Evolutionary conservation across 2,888 invertebrate species (phyloP), one percentile per base, ranked within the genome.

Genomic region (Noctua janthina): DNA sequence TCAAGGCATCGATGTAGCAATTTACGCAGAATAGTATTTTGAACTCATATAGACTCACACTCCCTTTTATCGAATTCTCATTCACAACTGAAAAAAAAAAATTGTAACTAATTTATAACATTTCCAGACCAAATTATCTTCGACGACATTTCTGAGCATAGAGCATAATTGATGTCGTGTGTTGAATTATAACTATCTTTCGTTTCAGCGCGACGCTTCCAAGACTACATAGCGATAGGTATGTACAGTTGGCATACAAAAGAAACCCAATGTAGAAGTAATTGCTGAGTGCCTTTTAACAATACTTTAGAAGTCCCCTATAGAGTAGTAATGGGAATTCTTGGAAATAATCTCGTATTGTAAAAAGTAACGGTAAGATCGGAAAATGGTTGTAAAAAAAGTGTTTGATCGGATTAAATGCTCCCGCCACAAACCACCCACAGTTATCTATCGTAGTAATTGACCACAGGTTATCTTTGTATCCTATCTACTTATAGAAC

Each of bases 351-450:
- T 59, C 15, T 67, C 39, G 10, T 74, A 59, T 43, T 73, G 73
- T 56, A 13, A 67, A 43, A 43, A 29, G 39, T 72, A 80, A 73
- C 72, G 17, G 56, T 73, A 56, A 66, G 15, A 35, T 74, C 20
- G 49, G 56, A 74, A 79, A 79, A 73, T 39, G 35, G 56, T 49
- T 23, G 13, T 49, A 66, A 74, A 79, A 54, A 74, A 67, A 74
- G 51, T 43, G 23, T 8, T 4, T 13, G 66, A 29, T 39, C 20
- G 46, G 29, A 56, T 23, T 20, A 66, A 2, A 46, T 64, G 46
- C 35, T n/a, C n/a, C 23, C 10, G 54, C 35, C 64, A 17, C 29
- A n/a, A 29, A 1, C 54, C 35, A 49, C 64, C 46, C 64, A 23
- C 66, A 23, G 56, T 17, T 67, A 74, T 39, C 13, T 64, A 17